Base-by-base conservation (phyloP, 2,797 vertebrate genomes). In the Phrynocephalus vlangalii region DNA sequence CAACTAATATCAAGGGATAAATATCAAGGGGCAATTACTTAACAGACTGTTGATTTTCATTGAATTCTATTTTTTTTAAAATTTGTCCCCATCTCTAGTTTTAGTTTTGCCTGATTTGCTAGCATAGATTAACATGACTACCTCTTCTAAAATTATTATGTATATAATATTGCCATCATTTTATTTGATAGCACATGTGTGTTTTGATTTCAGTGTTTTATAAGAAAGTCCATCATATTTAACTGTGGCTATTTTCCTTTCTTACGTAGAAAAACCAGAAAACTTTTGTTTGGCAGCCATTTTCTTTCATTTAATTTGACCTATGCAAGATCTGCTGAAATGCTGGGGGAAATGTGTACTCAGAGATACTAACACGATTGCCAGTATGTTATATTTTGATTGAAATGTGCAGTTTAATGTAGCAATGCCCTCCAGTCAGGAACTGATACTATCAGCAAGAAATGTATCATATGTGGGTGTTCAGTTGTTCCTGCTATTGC, bases 271-370 rank as follows among this genome's bases (percentile, higher is more conserved):
- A 6, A 91, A 85, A 6, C 48, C 77, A 82, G 30, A 20, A 82
- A 85, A 86, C 0, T 1, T 82, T 70, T 83, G 68, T 60, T 22
- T 50, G 13, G 5, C 26, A 76, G 81, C 84, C 72, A 89, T 48
- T 22, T 88, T 22, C 72, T 90, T 71, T 86, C 84, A 81, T 93
- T 91, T 83, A 50, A 85, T 94, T 63, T 90, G 56, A 86, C 33
- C 52, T 80, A 77, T 67, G 24, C 67, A 30, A 79, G 68, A 20
- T 82, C 56, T 89, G 6, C 33, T 82, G 18, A 90, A 24, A 60
- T 66, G n/a, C 6, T 82, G 33, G 30, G 28, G 20, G 1, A 3
- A 76, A 20, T 90, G 48, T 72, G 22, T 28, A 48, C 70, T 20
- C 1, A 83, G 1, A 82, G 6, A 82, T 22, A 81, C 28, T 30